A percentile compares a stretch with the other conserved stretches of the same genome.
phyloP scores from a whole-genome alignment of 2,797 vertebrate genomes.

The Enteromius radiatus region DNA sequence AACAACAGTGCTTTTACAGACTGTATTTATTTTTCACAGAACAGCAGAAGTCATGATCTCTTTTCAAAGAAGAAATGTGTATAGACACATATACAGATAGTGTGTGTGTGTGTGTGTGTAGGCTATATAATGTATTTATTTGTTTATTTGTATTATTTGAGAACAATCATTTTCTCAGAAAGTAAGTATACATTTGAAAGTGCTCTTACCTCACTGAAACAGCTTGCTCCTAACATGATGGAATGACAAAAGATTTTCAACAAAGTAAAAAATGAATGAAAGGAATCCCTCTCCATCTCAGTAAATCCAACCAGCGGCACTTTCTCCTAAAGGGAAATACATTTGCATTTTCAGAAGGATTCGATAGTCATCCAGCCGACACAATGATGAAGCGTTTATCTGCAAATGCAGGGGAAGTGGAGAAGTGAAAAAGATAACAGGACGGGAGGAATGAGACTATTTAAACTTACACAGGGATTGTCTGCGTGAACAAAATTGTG shows the following conservation, averaged over 20 bases:
- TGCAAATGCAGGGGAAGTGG: not conserved
- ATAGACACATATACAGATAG: not conserved
- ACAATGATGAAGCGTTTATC: slow-evolving; percentile 18
- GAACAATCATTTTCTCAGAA: not conserved
- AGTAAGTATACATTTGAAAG: not conserved
- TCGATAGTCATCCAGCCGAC: not conserved
- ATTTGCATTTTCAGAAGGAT: slow-evolving; percentile 35
- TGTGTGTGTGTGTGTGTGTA: no score
- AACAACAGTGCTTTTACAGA: not conserved
- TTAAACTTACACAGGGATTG: not conserved
- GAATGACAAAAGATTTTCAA: not conserved
- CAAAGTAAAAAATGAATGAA: not conserved
- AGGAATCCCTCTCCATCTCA: not conserved
- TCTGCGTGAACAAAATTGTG: not conserved
- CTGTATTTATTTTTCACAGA: not conserved
- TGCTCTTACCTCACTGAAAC: slow-evolving; percentile 10
- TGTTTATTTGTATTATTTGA: not conserved
- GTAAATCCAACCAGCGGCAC: slow-evolving; percentile 12
- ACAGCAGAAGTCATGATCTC: not conserved
- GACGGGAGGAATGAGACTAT: not conserved
- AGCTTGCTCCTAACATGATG: not conserved
- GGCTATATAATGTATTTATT: no score
- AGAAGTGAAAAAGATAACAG: not conserved
- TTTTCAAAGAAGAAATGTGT: not conserved
- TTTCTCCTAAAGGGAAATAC: slow-evolving; percentile 4